Evolutionary conservation across 2,113 vertebrate species (phyloP).

Genomic region (Cinclus mexicanus): DNA sequence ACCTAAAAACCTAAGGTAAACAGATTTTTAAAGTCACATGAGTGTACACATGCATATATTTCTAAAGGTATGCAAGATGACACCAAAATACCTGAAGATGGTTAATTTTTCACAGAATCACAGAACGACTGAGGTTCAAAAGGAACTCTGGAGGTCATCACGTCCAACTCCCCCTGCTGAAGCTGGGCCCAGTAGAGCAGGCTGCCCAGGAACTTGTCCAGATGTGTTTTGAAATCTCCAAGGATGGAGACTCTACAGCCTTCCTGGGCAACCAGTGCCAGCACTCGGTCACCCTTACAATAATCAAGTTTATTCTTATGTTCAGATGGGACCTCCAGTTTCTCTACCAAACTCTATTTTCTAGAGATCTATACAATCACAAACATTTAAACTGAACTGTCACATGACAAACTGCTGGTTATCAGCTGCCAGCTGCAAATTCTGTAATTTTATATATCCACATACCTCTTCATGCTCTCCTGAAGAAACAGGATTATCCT

Average conservation of each 20-base stretch:
- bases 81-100: neutral
- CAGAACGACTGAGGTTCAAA: neutral
- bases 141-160: neutral
- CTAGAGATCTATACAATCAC: constrained; percentile 13
- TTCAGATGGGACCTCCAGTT: constrained; percentile 28
- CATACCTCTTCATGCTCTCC: constrained; percentile 86
- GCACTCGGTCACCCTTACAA: neutral
- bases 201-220: neutral
- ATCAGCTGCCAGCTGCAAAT: constrained; percentile 36
- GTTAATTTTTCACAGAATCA: constrained; percentile 44
- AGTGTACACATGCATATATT: constrained; percentile 29
- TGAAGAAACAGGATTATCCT: constrained; percentile 82
- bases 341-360: constrained; percentile 20
- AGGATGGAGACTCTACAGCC: neutral
- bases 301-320: neutral
- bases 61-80: constrained; percentile 49
- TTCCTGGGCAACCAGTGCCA: neutral
- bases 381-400: constrained; percentile 4
- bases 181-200: neutral
- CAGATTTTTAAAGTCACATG: constrained; percentile 14
- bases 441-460: constrained; percentile 40
- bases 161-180: neutral
- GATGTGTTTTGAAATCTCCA: neutral
- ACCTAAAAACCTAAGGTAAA: constrained; percentile 12
- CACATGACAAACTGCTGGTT: constrained; percentile 40